These are phyloP conservation scores for Podarcis raffonei DNA, from an alignment of 2,113 vertebrate genomes.

Conservation along the genomic window DNA sequence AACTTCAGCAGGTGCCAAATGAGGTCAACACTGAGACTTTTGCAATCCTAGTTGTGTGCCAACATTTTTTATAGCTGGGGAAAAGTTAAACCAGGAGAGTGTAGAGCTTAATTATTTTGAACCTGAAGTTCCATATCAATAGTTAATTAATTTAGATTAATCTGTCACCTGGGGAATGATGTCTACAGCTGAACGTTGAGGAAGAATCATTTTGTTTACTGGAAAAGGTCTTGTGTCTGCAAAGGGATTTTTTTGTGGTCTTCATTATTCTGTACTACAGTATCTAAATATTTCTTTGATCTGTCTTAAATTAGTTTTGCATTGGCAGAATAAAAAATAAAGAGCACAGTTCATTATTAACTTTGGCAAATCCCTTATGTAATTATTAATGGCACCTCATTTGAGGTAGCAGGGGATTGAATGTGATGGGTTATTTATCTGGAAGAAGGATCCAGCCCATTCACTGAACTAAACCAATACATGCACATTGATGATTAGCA, in stretches of 20 bases:
- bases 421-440: background rate
- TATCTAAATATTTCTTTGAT: background rate
- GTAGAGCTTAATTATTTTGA: constrained; percentile 25
- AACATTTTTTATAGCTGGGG: background rate
- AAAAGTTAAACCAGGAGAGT: background rate
- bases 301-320: background rate
- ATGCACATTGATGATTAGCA: background rate
- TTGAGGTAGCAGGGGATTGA: background rate
- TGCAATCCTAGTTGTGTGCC: background rate
- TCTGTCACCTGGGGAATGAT: background rate
- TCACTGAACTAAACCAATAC: background rate
- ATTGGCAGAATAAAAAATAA: constrained; percentile 11
- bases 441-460: background rate
- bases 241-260: background rate
- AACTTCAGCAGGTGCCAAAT: background rate
- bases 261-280: background rate
- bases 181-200: background rate
- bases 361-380: background rate
- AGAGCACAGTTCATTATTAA: background rate
- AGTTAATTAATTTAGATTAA: constrained; percentile 30
- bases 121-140: constrained; percentile 12
- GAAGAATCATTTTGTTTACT: background rate
- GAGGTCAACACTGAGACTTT: background rate
- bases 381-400: background rate
- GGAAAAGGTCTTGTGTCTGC: background rate